Evolutionary conservation across 2,797 vertebrate species (phyloP).

Genomic region (Dicrostonyx torquatus): DNA sequence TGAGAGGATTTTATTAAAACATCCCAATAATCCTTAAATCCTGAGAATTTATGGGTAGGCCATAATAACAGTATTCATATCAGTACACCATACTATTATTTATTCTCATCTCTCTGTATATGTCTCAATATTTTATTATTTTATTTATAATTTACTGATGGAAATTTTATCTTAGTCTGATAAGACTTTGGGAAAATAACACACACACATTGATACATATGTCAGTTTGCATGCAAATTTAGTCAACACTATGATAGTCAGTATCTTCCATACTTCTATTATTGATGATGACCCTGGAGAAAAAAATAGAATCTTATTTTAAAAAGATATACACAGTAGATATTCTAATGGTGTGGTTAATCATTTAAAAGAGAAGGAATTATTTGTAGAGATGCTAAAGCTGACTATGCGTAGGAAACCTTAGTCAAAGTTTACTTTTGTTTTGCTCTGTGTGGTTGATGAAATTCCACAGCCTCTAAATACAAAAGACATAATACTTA

Average conservation of each 20-base stretch:
- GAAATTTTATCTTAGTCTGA: conserved; percentile 23
- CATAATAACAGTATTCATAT: not conserved
- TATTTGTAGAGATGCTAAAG: conserved; percentile 59
- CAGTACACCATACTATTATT: not conserved
- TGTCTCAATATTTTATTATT: conserved; percentile 33
- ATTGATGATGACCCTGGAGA: not conserved
- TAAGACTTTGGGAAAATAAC: conserved; percentile 11
- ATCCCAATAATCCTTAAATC: not conserved
- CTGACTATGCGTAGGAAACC: conserved; percentile 39
- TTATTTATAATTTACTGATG: not conserved
- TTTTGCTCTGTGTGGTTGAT: conserved; percentile 75
- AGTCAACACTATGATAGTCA: not conserved
- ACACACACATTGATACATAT: not conserved
- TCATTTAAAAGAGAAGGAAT: conserved; percentile 47
- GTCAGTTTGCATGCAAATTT: not conserved
- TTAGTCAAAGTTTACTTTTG: conserved; percentile 79
- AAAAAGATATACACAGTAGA: not conserved
- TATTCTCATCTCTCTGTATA: not conserved
- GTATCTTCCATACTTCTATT: not conserved
- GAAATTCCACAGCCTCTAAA: conserved; percentile 76
- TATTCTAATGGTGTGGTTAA: not conserved
- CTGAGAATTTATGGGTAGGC: not conserved
- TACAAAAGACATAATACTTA: conserved; percentile 67
- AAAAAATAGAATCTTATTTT: conserved; percentile 26
- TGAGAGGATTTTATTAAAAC: conserved; percentile 16